phyloP scores from a whole-genome alignment of 2,888 invertebrate species.

The Torymus aiolomorphi region DNA sequence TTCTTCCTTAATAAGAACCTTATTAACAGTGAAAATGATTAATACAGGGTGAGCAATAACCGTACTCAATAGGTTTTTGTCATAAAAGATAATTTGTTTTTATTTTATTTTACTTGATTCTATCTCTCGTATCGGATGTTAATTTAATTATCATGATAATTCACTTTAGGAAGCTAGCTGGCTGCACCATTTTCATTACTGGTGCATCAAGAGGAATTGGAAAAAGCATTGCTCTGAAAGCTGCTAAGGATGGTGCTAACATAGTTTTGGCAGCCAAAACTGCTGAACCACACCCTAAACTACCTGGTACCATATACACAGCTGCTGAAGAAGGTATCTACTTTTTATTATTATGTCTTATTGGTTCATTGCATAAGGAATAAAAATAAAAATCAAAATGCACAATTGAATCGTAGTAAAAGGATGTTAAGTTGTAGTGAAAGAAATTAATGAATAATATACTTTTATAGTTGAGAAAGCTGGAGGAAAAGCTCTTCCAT shows the following conservation, averaged over 20 bases:
- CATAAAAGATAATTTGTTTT: neutral
- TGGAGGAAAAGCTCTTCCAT: conserved; percentile 91
- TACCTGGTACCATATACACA: conserved; percentile 94
- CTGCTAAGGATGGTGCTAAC: conserved; percentile 94
- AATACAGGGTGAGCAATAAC: conserved; percentile 57
- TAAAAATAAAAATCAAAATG: too few relatives aligned
- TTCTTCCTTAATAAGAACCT: neutral
- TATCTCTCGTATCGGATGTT: neutral
- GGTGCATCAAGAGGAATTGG: conserved; percentile 98
- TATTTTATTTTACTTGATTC: neutral
- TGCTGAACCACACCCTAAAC: conserved; percentile 90
- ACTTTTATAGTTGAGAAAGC: conserved; percentile 85
- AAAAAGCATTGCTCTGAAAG: conserved; percentile 94
- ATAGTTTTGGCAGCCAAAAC: conserved; percentile 95
- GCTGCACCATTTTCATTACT: conserved; percentile 94
- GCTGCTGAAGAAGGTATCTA: conserved; percentile 90
- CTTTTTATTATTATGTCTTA: neutral
- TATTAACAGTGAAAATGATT: conserved; percentile 54
- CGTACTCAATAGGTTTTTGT: neutral
- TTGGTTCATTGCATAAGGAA: neutral
- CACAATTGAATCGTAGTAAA: too few relatives aligned
- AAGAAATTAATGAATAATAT: conserved; percentile 15
- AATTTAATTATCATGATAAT: neutral
- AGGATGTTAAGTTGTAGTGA: too few relatives aligned
- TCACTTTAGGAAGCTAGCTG: conserved; percentile 83